Conservation (phyloP, 1,140 invertebrate genomes). For the Achroia grisella region DNA sequence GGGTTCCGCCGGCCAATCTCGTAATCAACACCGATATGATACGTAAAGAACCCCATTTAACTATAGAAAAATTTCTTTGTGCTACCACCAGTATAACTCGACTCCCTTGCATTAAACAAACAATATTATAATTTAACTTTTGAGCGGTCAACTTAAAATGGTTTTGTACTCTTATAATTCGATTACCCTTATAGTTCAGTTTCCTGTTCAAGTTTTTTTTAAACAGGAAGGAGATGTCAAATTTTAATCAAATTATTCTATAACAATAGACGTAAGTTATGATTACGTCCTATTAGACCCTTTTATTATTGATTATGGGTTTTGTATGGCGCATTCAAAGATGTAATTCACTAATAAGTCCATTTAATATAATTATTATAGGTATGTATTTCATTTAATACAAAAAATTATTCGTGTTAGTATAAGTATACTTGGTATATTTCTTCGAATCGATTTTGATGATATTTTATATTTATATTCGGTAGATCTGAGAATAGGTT, state of each 20-base stretch:
- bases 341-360: slow-evolving; percentile 2
- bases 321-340: not conserved
- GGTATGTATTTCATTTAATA: no score
- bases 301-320: not conserved
- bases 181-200: slow-evolving; percentile 53
- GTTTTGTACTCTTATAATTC: slow-evolving; percentile 35
- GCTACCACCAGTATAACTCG: slow-evolving; percentile 17
- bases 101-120: slow-evolving; percentile 7
- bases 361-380: not conserved
- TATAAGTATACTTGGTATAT: no score
- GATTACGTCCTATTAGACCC: slow-evolving; percentile 24
- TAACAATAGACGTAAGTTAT: slow-evolving; percentile 44
- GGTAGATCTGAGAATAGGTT: no score
- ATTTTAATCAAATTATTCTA: slow-evolving; percentile 65
- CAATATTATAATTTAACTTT: slow-evolving; percentile 1
- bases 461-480: no score
- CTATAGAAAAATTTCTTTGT: slow-evolving; percentile 27
- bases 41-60: slow-evolving; percentile 40
- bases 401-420: no score
- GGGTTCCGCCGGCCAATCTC: slow-evolving; percentile 36
- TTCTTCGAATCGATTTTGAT: no score
- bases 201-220: slow-evolving; percentile 50
- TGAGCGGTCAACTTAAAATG: slow-evolving; percentile 19
- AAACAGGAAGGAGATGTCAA: slow-evolving; percentile 59
- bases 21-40: slow-evolving; percentile 60